These are phyloP conservation scores for Cotesia glomerata DNA, from an alignment of 1,140 invertebrate genomes.

Conservation along the genomic window DNA sequence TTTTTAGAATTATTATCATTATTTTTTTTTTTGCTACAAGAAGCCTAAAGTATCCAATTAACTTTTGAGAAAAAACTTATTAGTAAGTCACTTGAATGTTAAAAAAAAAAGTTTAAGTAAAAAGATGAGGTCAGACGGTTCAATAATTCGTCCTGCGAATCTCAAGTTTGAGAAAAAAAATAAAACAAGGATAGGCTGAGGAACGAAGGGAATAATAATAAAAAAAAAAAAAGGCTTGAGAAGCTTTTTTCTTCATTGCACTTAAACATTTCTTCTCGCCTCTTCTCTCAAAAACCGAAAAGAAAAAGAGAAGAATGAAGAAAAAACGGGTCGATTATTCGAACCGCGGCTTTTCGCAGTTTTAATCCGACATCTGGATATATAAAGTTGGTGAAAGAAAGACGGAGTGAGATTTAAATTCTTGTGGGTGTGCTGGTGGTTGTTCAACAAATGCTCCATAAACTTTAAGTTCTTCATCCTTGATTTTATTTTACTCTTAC, in stretches of 20 bases:
- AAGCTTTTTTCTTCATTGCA: neutral
- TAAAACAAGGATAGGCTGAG: neutral
- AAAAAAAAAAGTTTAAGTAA: constrained; percentile 10
- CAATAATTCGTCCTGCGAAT: constrained; percentile 48
- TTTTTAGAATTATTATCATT: no score
- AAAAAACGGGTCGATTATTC: constrained; percentile 33
- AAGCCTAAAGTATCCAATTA: no score
- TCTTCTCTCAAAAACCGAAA: neutral
- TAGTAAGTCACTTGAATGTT: constrained; percentile 55
- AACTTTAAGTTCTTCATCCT: neutral
- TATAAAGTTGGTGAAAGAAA: constrained; percentile 11
- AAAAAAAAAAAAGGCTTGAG: constrained; percentile 4
- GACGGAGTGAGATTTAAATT: constrained; percentile 7
- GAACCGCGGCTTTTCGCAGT: constrained; percentile 33
- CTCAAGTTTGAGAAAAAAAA: neutral
- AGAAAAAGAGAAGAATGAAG: constrained; percentile 6
- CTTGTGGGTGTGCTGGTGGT: neutral
- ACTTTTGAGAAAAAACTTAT: neutral
- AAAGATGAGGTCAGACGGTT: constrained; percentile 31
- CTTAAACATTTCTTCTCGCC: no score
- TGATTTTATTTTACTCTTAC: neutral
- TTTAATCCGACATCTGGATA: constrained; percentile 30
- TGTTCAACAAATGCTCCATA: constrained; percentile 21
- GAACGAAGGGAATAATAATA: neutral
- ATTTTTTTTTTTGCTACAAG: no score